Evolutionary conservation across 2,797 vertebrate genomes (phyloP), one percentile per base, ranked within the genome.

Genomic region (Perodicticus potto): DNA sequence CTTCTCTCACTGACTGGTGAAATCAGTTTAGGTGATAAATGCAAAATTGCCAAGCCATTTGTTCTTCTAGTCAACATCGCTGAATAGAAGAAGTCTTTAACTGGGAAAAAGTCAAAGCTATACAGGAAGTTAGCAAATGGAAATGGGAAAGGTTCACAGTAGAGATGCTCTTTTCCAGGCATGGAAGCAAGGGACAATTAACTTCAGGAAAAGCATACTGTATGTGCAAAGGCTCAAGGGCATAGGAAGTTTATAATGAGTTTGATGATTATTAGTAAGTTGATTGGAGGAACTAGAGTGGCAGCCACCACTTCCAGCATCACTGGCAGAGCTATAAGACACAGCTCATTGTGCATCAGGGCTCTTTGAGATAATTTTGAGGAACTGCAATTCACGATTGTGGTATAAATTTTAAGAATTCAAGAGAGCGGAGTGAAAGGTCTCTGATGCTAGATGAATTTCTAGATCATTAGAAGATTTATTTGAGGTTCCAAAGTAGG

Each of bases 1-100:
- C 59, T 92, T 97, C 72, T 65, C 23, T 92, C 14, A 53, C 32
- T 20, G 67, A 49, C 83, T 69, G 59, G 40, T 57, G 19, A 89
- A 37, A 74, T 89, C 70, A 34, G 10, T 25, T 3, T 29, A 77
- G n/a, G 3, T 45, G 37, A 53, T 34, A 69, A 73, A 49, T 70
- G 77, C 65, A 80, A 37, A 88, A 55, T 40, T 73, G 29, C 43
- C 7, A 59, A 53, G 16, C 72, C 5, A 29, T 87, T 63, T 82
- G 27, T 91, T 81, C 70, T 89, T 17, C 67, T 59, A 55, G 16
- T 72, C 40, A 53, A 17, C 43, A 34, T 93, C 40, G 65, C 10
- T 37, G 20, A 77, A 73, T 67, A 81, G 14, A 87, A 67, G 27
- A 83, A 86, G 82, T 5, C 7, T 74, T 69, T 74, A 55, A 67